Evolutionary conservation across 2,113 vertebrate species (phyloP), one percentile per base, ranked within the genome.

Genomic region (Epinephelus cyanopodus): DNA sequence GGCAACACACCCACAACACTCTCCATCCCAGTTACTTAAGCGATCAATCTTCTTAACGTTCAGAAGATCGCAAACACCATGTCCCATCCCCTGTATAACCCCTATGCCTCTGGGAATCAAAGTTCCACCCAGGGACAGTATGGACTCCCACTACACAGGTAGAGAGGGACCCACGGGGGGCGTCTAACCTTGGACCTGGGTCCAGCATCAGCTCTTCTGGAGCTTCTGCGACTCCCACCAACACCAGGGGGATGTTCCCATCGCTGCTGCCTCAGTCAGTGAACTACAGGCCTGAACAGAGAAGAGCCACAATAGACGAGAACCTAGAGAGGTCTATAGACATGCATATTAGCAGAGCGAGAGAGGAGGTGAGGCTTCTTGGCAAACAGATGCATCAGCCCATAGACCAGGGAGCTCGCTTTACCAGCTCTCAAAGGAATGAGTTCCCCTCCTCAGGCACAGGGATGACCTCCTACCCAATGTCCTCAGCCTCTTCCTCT

Each of bases 11-110:
- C 61, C 13, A 1, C 60, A 13, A 65, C 54, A 23, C 39, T 79
- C 18, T 86, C 92, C 14, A 85, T 86, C 45, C 83, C 88, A 3
- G 89, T 90, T 57, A 76, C 95, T 21, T 85, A 95, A 66, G 93
- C 97, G 77, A 93, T 95, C 90, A 95, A 95, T 78, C 95, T 96
- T 89, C 91, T 95, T 42, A 95, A 94, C 87, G 89, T 96, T 74
- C 95, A 96, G 89, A 98, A 96, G 93, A 95, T 95, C 84, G 92
- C 94, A 21, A 98, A 98, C 95, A 90, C 93, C 56, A 98, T 98
- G 97, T 96, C 96, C 65, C 93, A 94, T 92, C 95, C 94, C 21
- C 89, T 81, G 84, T 98, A 97, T 84, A 96, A 96, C 94, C 96
- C 96, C 48, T 96, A 96, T 94, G 96, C 95, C 61, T 90, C 95